A percentile compares a stretch with the other conserved stretches of the same genome.
Conservation (phyloP, 2,888 invertebrate genomes). For the Alitta virens region DNA sequence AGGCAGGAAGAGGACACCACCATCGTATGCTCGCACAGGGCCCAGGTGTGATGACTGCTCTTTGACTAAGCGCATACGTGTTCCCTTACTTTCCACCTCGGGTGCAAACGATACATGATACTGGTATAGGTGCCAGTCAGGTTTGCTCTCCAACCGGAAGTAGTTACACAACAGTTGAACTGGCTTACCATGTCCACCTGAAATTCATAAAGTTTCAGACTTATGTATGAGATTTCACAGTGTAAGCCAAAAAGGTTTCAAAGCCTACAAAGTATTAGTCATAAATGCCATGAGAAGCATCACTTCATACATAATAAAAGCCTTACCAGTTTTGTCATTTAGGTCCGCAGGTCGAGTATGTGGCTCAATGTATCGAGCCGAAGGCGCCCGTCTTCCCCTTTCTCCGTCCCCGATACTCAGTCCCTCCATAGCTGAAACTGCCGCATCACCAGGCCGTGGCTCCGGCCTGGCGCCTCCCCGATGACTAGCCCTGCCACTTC, state of each 20-base stretch:
- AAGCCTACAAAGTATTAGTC: too few species aligned
- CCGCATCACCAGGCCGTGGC: conserved; percentile 32
- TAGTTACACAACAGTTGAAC: conserved; percentile 42
- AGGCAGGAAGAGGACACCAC: conserved; percentile 47
- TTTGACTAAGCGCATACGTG: conserved; percentile 42
- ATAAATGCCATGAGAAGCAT: too few species aligned
- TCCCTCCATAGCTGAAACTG: conserved; percentile 30
- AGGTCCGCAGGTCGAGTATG: conserved; percentile 38
- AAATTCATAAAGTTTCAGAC: too few species aligned
- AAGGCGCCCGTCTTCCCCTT: conserved; percentile 16
- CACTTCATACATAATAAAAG: too few species aligned
- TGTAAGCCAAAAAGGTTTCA: too few species aligned
- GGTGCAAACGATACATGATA: conserved; percentile 54
- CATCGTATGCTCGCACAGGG: conserved; percentile 48
- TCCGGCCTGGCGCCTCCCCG: conserved; percentile 40
- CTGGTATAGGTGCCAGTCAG: conserved; percentile 46
- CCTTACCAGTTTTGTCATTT: conserved; percentile 13
- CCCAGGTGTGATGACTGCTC: conserved; percentile 41
- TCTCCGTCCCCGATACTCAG: conserved; percentile 31
- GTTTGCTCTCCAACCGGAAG: conserved; percentile 37
- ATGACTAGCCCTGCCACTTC: conserved; percentile 41
- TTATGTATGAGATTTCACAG: too few species aligned
- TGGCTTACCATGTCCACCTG: conserved; percentile 40
- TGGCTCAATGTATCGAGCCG: conserved; percentile 28
- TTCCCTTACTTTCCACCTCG: conserved; percentile 39